Base-by-base conservation (phyloP, 2,888 invertebrate genomes). In the Capitulum mitella region DNA sequence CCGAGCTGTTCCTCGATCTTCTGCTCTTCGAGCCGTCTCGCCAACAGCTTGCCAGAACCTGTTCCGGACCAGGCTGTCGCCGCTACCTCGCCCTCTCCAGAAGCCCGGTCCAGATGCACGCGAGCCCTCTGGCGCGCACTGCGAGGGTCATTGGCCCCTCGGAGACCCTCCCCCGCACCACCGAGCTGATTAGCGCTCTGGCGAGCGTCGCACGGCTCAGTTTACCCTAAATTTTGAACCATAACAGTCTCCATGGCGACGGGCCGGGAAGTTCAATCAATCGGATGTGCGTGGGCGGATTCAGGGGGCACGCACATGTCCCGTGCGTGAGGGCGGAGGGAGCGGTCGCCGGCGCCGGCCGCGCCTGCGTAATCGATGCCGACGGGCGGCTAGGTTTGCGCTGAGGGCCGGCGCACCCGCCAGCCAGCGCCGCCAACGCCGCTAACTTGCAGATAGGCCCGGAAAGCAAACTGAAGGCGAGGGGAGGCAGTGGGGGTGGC, bases 151-250 rank as follows among this genome's bases (percentile, higher is more conserved):
- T 32, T 16, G 61, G 61, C 61, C 61, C 5, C n/a, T n/a, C n/a
- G n/a, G n/a, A n/a, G n/a, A n/a, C n/a, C n/a, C 32, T 61, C 61
- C 61, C 61, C 61, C 61, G 14, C 10, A 14, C 58, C 8, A 16
- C 22, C 22, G 22, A 61, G 61, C 61, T 61, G 61, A 61, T 61
- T 61, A 61, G 16, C 61, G 61, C 61, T 32, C 16, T 32, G 32
- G 8, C 61, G 61, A 32, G 32, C 32, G 61, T n/a, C 32, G 14
- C 61, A 32, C 70, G 70, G 26, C 70, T 70, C 70, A 37, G 70
- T 70, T 70, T 70, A 70, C 70, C 26, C 70, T 29, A 70, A 70
- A 37, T 70, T 70, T 70, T 34, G 70, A 70, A 70, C 37, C 22
- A 34, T 37, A 70, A 70, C 70, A 32, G 70, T 70, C 37, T 14